Evolutionary conservation across 1,140 invertebrate species (phyloP), one percentile per base, ranked within the genome.

Genomic region (Alviniconcha marisindica): DNA sequence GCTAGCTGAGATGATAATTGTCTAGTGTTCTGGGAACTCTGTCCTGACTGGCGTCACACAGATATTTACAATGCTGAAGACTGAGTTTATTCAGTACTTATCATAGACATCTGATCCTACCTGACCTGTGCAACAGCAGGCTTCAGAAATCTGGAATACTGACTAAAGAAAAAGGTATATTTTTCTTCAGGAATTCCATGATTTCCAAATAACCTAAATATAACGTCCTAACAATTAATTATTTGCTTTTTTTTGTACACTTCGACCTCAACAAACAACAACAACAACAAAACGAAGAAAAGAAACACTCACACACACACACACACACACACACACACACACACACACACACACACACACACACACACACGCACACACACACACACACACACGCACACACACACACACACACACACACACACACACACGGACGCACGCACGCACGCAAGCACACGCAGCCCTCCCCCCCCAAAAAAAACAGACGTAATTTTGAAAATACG

Each of bases 151-250:
- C n/a, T n/a, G 18, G 44, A 48, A 48, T 48, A 48, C 7, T 48
- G 44, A 48, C 5, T 10, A 48, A 5, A 18, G 44, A 5, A 18
- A 48, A 48, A 48, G 7, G 18, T 48, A 5, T 18, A 18, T 88
- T 76, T 42, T 88, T 85, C 77, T 88, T 83, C 5, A 71, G 69
- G 36, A 40, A 40, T 21, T 38, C 33, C 18, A n/a, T 60, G 10
- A 60, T n/a, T 21, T 31, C 24, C 15, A 5, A 48, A 48, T 10
- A 48, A 48, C 7, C 28, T 33, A 5, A 10, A 21, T 69, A 21
- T 69, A 5, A 10, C 63, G 21, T 33, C 31, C n/a, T 69, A 10
- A 33, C 4, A 28, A 5, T 33, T 31, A 28, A 1, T 69, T 28
- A 28, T 10, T 60, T n/a, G 4, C 56, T 12, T n/a, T 12, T n/a